Base-by-base conservation (phyloP, 92 coral and sea anemone genomes). In the Parazoanthus darwini region DNA sequence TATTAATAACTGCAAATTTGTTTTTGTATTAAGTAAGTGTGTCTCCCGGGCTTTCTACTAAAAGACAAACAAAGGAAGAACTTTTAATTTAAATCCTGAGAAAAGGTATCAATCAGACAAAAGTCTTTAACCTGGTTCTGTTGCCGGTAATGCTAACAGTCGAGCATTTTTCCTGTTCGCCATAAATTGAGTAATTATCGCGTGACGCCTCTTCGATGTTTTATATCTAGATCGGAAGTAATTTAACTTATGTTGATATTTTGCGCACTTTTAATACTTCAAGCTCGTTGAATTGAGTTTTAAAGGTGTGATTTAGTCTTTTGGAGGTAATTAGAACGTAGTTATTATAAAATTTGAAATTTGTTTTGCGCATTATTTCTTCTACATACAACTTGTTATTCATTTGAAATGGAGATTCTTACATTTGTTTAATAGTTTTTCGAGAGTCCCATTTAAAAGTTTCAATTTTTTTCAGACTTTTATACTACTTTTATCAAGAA, bases 41-140 rank as follows among this genome's bases (percentile, higher is more conserved):
- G 85, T 80, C 58, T 58, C 85, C 72, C 63, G 5, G 65, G 85
- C 33, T 20, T 5, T 56, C 25, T 22, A 11, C 26, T 8, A 48
- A 5, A 38, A 35, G n/a, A 35, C 42, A 15, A 33, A 84, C 36
- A 84, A 25, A 1, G 14, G 71, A 26, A 9, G 26, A 4, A 54
- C 9, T 46, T 72, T 11, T 8, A 84, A 66, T 84, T 71, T 46
- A 29, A 43, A n/a, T 70, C 87, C 79, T 84, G 79, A 46, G 87
- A 84, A 84, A 73, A 54, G 6, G 14, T 16, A 33, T 33, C 43
- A 46, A 68, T 84, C 43, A 84, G 22, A 71, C 87, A 84, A 72
- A 84, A 35, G 77, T 44, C 23, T 15, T 6, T 11, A 84, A 71
- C 36, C 79, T 71, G 87, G 48, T 84, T 79, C 38, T 79, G 65